Percentiles rank a stretch among this genome's conserved stretches.
Evolutionary conservation across 2,888 invertebrate genomes (phyloP).

Genomic region (Zygothrica quintamaculata): DNA sequence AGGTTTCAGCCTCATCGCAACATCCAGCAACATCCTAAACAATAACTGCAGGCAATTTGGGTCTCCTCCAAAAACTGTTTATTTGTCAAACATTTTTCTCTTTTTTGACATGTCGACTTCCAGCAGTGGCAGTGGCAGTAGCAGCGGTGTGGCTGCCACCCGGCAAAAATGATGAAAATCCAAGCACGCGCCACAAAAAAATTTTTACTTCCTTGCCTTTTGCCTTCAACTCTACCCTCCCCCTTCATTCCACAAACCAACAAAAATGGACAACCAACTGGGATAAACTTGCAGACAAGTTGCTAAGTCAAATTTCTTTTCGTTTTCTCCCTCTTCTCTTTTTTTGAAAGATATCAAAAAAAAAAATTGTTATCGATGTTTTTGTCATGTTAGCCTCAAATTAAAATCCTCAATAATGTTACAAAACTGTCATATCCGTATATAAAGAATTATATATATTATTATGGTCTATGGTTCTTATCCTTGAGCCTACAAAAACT

Average conservation of each 20-base stretch:
- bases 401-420: slow-evolving; percentile 74
- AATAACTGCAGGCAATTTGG: slow-evolving; percentile 80
- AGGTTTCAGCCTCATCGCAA: slow-evolving; percentile 54
- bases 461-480: slow-evolving; percentile 48
- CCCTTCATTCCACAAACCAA: too few species aligned
- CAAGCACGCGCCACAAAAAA: slow-evolving; percentile 53
- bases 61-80: slow-evolving; percentile 75
- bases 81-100: slow-evolving; percentile 79
- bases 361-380: slow-evolving; percentile 79
- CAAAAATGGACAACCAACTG: slow-evolving; percentile 64
- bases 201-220: slow-evolving; percentile 33
- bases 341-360: slow-evolving; percentile 67
- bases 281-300: slow-evolving; percentile 37
- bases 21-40: slow-evolving; percentile 68
- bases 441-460: slow-evolving; percentile 66
- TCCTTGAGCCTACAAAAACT: slow-evolving; percentile 22
- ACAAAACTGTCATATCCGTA: slow-evolving; percentile 70
- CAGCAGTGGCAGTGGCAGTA: slow-evolving; percentile 48
- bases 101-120: slow-evolving; percentile 79
- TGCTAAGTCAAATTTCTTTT: slow-evolving; percentile 27
- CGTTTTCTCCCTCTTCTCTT: too few species aligned
- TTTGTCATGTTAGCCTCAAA: slow-evolving; percentile 78
- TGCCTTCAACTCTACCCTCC: slow-evolving; percentile 2
- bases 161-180: slow-evolving; percentile 20
- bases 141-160: too few species aligned